Percentiles rank a stretch among this genome's conserved stretches.
phyloP scores from a whole-genome alignment of 1,140 invertebrate species.

The Scaptomyza montana region DNA sequence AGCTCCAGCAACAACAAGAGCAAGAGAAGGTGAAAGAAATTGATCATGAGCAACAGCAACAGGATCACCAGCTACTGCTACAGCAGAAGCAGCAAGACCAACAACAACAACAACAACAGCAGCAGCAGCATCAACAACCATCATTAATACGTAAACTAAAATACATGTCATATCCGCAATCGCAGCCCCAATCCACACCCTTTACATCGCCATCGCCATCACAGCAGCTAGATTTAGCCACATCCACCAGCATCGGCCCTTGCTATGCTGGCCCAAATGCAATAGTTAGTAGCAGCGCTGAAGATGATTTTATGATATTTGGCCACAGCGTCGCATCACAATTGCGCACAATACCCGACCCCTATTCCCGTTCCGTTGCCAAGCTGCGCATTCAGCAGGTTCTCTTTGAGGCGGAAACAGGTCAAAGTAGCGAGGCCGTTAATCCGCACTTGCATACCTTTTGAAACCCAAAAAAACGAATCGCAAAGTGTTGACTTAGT shows the following conservation, averaged over 20 bases:
- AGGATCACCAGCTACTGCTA: neutral
- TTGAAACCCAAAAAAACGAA: neutral
- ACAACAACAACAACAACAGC: slow-evolving; percentile 14
- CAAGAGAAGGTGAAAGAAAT: slow-evolving; percentile 7
- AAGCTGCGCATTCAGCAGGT: slow-evolving; percentile 77
- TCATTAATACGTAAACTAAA: slow-evolving; percentile 27
- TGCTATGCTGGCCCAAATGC: slow-evolving; percentile 13
- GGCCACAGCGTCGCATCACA: slow-evolving; percentile 72
- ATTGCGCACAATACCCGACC: slow-evolving; percentile 60
- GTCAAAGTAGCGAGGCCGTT: slow-evolving; percentile 50
- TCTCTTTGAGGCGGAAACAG: slow-evolving; percentile 75
- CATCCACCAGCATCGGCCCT: neutral
- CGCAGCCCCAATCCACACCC: slow-evolving; percentile 34
- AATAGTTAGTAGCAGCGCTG: slow-evolving; percentile 8
- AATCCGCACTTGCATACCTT: slow-evolving; percentile 38
- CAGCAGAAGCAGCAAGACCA: slow-evolving; percentile 10
- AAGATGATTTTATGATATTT: slow-evolving; percentile 65
- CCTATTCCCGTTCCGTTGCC: slow-evolving; percentile 70
- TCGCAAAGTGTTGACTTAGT: neutral
- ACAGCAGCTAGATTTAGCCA: slow-evolving; percentile 38
- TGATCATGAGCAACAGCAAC: slow-evolving; percentile 5
- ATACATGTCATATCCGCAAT: slow-evolving; percentile 20
- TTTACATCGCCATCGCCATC: slow-evolving; percentile 34
- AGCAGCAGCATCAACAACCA: slow-evolving; percentile 19
- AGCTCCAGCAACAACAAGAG: slow-evolving; percentile 4